Evolutionary conservation across 2,797 vertebrate species (phyloP).

Genomic region (Myotis planiceps): DNA sequence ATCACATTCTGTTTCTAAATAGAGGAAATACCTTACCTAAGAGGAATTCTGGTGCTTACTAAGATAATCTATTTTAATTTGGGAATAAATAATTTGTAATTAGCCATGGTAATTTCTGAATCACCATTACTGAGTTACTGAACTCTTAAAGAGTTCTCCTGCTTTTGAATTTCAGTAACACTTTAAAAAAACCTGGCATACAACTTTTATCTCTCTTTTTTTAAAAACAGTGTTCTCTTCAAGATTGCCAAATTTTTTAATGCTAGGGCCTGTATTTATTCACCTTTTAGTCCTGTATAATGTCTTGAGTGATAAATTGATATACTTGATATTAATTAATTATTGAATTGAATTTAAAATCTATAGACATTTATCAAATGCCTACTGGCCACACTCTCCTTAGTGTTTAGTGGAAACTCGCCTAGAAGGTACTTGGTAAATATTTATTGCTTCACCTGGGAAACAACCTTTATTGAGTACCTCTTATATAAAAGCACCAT

Average conservation of each 20-base stretch:
- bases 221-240: neutral
- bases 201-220: neutral
- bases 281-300: constrained; percentile 5
- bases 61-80: neutral
- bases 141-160: neutral
- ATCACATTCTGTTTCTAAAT: constrained; percentile 39
- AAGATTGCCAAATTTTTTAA: constrained; percentile 17
- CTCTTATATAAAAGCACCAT: neutral
- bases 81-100: constrained; percentile 22
- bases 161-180: constrained; percentile 7
- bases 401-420: neutral
- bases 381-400: neutral
- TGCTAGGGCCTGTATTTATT: neutral
- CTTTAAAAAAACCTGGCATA: neutral
- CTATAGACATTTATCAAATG: neutral
- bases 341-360: constrained; percentile 19
- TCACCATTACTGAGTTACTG: neutral
- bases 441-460: constrained; percentile 25
- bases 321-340: neutral
- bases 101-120: neutral
- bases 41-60: neutral
- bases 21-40: neutral
- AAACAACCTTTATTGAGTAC: neutral
- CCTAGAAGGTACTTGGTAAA: neutral
- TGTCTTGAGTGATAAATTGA: constrained; percentile 3